phyloP scores from a whole-genome alignment of 2,888 invertebrate species.

The Orthosia cruda region DNA sequence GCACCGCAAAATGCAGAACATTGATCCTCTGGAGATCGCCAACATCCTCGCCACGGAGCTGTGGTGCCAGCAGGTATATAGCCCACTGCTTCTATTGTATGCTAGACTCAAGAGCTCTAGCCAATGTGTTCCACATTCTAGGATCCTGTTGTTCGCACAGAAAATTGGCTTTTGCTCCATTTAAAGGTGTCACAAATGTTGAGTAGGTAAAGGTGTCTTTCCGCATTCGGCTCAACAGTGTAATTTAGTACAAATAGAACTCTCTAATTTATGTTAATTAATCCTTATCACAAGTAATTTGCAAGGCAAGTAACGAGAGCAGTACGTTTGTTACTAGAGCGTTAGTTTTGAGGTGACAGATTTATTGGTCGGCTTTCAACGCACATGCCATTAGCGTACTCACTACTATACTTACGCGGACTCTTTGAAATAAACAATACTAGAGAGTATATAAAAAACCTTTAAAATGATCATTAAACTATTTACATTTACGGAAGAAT shows the following conservation, averaged over 20 bases:
- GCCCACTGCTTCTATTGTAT: constrained; percentile 38
- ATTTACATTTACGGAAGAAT: constrained; percentile 53
- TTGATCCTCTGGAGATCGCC: constrained; percentile 97
- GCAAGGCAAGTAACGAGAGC: constrained; percentile 59
- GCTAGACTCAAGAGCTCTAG: constrained; percentile 17
- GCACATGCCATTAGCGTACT: constrained; percentile 68
- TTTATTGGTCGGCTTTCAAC: constrained; percentile 78
- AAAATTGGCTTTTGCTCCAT: constrained; percentile 38
- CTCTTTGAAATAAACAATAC: constrained; percentile 59
- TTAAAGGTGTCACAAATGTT: constrained; percentile 31
- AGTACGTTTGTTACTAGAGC: constrained; percentile 55
- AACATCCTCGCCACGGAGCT: constrained; percentile 96
- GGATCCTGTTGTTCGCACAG: constrained; percentile 11
- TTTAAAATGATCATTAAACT: constrained; percentile 33
- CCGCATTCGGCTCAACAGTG: constrained; percentile 33
- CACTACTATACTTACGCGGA: constrained; percentile 48
- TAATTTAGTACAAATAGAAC: constrained; percentile 40
- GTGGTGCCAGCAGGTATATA: constrained; percentile 95
- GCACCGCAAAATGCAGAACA: constrained; percentile 89
- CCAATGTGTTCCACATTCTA: constrained; percentile 27
- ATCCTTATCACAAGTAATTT: constrained; percentile 66
- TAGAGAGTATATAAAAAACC: constrained; percentile 23
- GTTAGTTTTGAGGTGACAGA: constrained; percentile 74
- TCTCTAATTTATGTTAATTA: constrained; percentile 57
- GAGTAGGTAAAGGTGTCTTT: constrained; percentile 39